Conservation (phyloP, 2,113 vertebrate genomes). For the Antidorcas marsupialis region DNA sequence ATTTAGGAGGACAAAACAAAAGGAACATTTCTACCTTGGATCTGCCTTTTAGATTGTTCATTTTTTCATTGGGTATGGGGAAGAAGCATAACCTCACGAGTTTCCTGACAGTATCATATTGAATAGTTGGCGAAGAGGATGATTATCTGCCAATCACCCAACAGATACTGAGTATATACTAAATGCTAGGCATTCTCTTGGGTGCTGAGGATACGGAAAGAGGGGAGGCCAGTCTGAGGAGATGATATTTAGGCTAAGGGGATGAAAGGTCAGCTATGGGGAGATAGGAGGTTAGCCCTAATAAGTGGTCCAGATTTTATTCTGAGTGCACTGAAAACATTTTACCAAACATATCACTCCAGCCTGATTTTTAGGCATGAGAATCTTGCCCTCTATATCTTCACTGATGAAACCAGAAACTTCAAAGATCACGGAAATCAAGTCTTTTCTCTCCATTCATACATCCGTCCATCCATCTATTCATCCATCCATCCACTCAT, state of each 20-base stretch:
- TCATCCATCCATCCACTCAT: not conserved
- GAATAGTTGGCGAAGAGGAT: not conserved
- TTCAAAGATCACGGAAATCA: not conserved
- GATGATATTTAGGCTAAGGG: not conserved
- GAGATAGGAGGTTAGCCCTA: not conserved
- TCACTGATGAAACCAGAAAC: not conserved
- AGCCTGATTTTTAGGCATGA: not conserved
- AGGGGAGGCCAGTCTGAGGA: not conserved
- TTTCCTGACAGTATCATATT: not conserved
- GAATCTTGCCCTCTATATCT: not conserved
- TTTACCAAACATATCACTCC: not conserved
- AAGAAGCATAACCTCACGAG: not conserved
- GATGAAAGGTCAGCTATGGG: not conserved
- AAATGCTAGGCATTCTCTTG: not conserved
- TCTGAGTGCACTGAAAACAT: not conserved
- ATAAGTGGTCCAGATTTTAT: not conserved
- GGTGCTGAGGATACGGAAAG: not conserved
- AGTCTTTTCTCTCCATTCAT: not conserved
- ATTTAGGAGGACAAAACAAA: not conserved
- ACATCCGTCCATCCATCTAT: not conserved
- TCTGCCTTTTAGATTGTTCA: not conserved
- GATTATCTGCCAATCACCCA: not conserved
- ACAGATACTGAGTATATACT: not conserved
- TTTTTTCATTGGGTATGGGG: not conserved
- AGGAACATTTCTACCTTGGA: not conserved